phyloP scores from a whole-genome alignment of 2,888 invertebrate species.

The Hoplodrina blanda region DNA sequence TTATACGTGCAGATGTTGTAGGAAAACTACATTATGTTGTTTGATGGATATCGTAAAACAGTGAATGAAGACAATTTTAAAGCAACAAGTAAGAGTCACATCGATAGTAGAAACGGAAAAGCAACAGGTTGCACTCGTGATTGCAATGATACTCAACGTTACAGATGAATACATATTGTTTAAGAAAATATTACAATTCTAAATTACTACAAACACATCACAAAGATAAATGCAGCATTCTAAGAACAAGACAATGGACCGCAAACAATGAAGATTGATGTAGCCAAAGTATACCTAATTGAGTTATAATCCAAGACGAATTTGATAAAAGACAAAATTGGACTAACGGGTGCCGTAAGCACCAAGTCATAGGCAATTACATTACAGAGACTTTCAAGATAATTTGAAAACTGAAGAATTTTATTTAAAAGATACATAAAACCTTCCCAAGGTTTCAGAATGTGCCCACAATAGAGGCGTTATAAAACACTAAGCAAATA shows the following conservation, averaged over 20 bases:
- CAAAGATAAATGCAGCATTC: conserved; percentile 15
- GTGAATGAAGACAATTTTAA: conserved; percentile 27
- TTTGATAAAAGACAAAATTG: conserved; percentile 46
- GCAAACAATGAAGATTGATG: conserved; percentile 51
- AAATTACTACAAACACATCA: neutral
- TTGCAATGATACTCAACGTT: neutral
- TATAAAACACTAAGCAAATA: neutral
- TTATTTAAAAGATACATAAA: neutral
- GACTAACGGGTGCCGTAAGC: conserved; percentile 19
- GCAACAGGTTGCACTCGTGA: conserved; percentile 44
- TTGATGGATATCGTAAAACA: conserved; percentile 11
- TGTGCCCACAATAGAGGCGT: neutral
- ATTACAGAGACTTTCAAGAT: neutral
- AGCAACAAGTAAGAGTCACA: conserved; percentile 44
- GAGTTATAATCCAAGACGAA: conserved; percentile 48
- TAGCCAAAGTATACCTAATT: conserved; percentile 47
- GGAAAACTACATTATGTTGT: neutral
- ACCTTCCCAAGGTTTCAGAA: neutral
- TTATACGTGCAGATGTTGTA: conserved; percentile 7
- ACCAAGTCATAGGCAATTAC: conserved; percentile 2
- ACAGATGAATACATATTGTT: neutral
- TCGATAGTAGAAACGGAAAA: conserved; percentile 14
- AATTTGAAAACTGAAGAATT: neutral
- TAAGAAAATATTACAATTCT: neutral
- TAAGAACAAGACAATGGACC: conserved; percentile 15